These are phyloP conservation scores for Scalopus aquaticus DNA, from an alignment of 2,113 vertebrate genomes.

Conservation along the genomic window DNA sequence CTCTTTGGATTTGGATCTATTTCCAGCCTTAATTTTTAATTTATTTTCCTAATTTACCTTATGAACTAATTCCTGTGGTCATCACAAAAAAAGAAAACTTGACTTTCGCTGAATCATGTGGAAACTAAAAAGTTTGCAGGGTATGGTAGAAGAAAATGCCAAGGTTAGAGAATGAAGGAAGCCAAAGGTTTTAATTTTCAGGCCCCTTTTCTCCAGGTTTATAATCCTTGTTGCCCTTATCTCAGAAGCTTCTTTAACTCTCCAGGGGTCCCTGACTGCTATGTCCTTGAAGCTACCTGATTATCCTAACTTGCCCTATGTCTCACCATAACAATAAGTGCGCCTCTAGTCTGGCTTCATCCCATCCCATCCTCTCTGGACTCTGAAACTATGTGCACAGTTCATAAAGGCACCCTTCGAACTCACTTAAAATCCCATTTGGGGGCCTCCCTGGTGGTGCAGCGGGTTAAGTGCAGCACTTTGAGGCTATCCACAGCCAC, in stretches of 20 bases:
- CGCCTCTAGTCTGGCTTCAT: not conserved
- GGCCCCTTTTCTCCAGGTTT: not conserved
- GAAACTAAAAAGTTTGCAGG: not conserved
- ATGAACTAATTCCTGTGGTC: not conserved
- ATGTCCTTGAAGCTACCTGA: too few relatives aligned
- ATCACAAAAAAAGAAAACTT: conserved; percentile 21
- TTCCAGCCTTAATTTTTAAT: not conserved
- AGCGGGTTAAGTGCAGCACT: too few relatives aligned
- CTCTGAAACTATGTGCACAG: not conserved
- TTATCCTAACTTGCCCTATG: too few relatives aligned
- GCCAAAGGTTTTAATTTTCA: not conserved
- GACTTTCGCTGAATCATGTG: not conserved
- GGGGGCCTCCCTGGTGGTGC: too few relatives aligned
- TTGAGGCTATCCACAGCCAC: too few relatives aligned
- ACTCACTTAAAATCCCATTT: not conserved
- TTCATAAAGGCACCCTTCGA: not conserved
- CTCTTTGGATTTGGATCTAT: not conserved
- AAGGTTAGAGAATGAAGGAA: not conserved
- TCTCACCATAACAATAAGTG: not conserved
- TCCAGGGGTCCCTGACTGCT: too few relatives aligned
- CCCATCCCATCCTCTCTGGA: not conserved
- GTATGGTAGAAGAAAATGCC: not conserved
- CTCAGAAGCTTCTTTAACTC: too few relatives aligned
- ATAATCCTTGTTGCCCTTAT: too few relatives aligned
- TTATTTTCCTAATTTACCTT: conserved; percentile 1